Percentiles rank a stretch among this genome's conserved stretches.
These are phyloP conservation scores for Campopleginae sp. DNA, from an alignment of 2,888 invertebrate species.

Conservation along the genomic window DNA sequence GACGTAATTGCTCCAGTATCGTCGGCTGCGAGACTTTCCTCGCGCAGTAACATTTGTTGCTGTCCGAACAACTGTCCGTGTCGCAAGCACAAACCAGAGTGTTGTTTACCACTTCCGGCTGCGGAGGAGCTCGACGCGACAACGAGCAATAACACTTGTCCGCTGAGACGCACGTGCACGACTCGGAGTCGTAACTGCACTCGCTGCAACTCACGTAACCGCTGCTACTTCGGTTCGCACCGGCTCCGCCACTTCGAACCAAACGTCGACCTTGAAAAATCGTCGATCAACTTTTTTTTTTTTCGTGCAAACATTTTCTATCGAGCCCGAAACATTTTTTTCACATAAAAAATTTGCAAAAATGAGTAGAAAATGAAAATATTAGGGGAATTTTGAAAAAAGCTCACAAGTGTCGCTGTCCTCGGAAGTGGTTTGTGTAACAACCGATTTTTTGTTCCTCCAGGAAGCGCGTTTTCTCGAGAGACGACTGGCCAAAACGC, in stretches of 20 bases:
- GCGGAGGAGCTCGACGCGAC: constrained; percentile 78
- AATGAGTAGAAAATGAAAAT: not conserved
- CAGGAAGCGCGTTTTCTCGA: constrained; percentile 78
- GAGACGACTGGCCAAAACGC: constrained; percentile 78
- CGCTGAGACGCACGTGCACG: constrained; percentile 90
- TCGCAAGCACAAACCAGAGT: constrained; percentile 90
- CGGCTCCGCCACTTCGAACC: constrained; percentile 70
- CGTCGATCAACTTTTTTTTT: not conserved
- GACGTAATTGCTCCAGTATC: constrained; percentile 85
- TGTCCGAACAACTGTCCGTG: constrained; percentile 94
- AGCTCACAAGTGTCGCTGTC: constrained; percentile 82
- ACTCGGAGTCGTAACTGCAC: constrained; percentile 93
- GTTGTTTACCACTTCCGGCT: constrained; percentile 83
- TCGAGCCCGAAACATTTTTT: not conserved
- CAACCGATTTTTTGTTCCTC: constrained; percentile 72
- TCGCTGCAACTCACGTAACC: constrained; percentile 95
- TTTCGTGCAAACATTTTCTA: no score
- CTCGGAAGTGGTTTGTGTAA: constrained; percentile 81
- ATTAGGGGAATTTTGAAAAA: not conserved
- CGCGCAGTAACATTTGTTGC: constrained; percentile 94
- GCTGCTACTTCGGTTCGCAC: constrained; percentile 85
- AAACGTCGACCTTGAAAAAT: constrained; percentile 74
- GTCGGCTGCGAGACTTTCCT: constrained; percentile 80
- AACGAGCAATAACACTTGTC: constrained; percentile 95
- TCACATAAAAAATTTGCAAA: no score